Base-by-base conservation (phyloP, 1,140 invertebrate genomes). In the Drosophila nikananu region DNA sequence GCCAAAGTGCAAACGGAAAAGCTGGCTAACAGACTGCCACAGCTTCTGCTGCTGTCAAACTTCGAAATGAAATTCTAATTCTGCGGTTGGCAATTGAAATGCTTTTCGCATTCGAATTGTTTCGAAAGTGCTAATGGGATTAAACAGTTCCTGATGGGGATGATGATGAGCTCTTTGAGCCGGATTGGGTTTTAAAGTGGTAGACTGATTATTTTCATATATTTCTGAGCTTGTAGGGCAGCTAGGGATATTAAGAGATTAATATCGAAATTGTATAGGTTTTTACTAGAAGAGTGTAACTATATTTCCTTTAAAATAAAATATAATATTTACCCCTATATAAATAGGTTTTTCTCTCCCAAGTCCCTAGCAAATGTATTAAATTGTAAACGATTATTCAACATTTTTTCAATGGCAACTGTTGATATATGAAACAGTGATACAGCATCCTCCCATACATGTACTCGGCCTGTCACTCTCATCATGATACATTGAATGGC, bases 401-500 rank as follows among this genome's bases (percentile, higher is more conserved):
- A 30, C 46, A 15, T 23, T 25, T 32, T 27, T 41, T 23, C 12
- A 23, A 19, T 21, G 21, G 17, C 62, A 49, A 25, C 67, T 27
- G 49, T 30, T 42, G 52, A 37, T 52, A 21, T 72, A 54, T 37
- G 58, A 63, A 75, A 35, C 49, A 59, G 62, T 77, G 75, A 77
- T 63, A 68, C 41, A 55, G 35, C 62, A 77, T 39, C 41, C 41
- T 55, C 35, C 35, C 54, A 19, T 23, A 46, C 25, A 58, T 15
- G 21, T 44, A 39, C 23, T 35, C 23, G 25, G 75, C 49, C 63
- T 70, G 64, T 78, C 76, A 54, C 23, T 55, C 62, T 42, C 64
- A 58, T 79, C 64, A 58, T 79, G 77, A 79, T 79, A 35, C 76
- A 79, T 79, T 64, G 75, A 79, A 79, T 60, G 77, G 46, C 66